Evolutionary conservation across 1,140 invertebrate species (phyloP), one percentile per base, ranked within the genome.

Genomic region (Monomorium pharaonis): DNA sequence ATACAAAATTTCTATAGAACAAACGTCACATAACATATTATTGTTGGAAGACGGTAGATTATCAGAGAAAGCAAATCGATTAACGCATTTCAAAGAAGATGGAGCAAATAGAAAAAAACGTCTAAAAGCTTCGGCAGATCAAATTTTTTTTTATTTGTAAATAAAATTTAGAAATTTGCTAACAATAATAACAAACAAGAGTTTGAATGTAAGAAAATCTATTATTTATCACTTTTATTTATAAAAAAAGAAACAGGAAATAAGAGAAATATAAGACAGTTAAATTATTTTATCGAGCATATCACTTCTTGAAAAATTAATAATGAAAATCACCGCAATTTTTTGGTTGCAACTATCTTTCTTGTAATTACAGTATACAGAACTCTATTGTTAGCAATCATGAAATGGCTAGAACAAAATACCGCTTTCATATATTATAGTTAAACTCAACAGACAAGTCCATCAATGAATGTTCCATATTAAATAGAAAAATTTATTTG

Each of bases 11-110:
- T 62, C 18, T 21, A 44, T 1, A 37, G 30, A 74, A 58, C 37
- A 74, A 74, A 42, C 1, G 0, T 74, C 42, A 58, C 7, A 37
- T 54, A 72, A 44, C 24, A 44, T 37, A 27, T 58, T 65, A 65
- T 54, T 42, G 74, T 60, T 37, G 62, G 76, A 80, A 80, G 44
- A 80, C 60, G 76, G 56, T 24, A 47, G 44, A 51, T n/a, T n/a
- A n/a, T 67, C 14, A 27, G n/a, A 54, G 16, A 69, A 54, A 69
- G 0, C 9, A 24, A 80, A 37, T 37, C 21, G 3, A 63, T 44
- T 63, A 47, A 63, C n/a, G 54, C 1, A 62, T 30, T 47, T 30
- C n/a, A 12, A 16, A 7, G 7, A 62, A 77, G 24, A 76, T 58
- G 21, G 3, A 44, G 1, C 16, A 76, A 42, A 60, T 27, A 44